Percentiles rank a stretch among this genome's conserved stretches.
These are phyloP conservation scores for Ridgeia piscesae DNA, from an alignment of 1,140 invertebrate genomes.

Conservation along the genomic window DNA sequence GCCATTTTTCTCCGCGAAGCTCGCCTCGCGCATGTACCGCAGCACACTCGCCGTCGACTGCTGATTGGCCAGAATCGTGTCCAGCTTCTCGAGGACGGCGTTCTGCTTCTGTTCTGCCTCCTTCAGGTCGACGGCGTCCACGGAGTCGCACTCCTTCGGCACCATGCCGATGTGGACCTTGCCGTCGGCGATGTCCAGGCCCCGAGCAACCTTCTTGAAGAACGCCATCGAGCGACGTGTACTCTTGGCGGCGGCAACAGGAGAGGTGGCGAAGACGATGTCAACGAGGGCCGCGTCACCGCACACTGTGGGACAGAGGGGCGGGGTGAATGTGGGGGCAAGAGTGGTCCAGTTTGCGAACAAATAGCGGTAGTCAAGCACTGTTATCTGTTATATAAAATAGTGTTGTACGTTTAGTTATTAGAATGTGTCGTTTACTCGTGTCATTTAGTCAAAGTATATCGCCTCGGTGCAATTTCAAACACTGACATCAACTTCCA, in stretches of 20 bases:
- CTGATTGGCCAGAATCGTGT: neutral
- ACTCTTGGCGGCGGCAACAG: neutral
- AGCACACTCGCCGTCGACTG: neutral
- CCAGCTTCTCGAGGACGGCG: neutral
- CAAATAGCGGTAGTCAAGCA: no score
- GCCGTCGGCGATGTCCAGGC: slow-evolving; percentile 4
- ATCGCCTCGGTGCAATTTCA: no score
- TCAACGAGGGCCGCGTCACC: slow-evolving; percentile 7
- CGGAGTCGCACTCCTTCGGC: slow-evolving; percentile 22
- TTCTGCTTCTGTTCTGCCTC: neutral
- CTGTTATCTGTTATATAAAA: no score
- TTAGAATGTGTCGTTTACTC: no score
- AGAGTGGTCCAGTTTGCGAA: neutral
- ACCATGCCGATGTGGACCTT: slow-evolving; percentile 19
- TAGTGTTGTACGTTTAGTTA: no score
- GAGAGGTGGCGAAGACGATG: slow-evolving; percentile 13
- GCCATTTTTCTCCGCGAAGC: neutral
- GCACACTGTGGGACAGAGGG: neutral
- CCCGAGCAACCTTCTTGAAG: neutral
- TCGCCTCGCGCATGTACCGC: slow-evolving; percentile 1
- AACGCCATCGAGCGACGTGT: neutral
- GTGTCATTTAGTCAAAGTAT: no score
- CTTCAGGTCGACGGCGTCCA: slow-evolving; percentile 8
- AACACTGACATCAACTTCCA: no score
- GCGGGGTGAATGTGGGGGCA: neutral